Percentiles rank a stretch among this genome's conserved stretches.
Evolutionary conservation across 2,888 invertebrate genomes (phyloP).

Genomic region (Ferrisia virgata): DNA sequence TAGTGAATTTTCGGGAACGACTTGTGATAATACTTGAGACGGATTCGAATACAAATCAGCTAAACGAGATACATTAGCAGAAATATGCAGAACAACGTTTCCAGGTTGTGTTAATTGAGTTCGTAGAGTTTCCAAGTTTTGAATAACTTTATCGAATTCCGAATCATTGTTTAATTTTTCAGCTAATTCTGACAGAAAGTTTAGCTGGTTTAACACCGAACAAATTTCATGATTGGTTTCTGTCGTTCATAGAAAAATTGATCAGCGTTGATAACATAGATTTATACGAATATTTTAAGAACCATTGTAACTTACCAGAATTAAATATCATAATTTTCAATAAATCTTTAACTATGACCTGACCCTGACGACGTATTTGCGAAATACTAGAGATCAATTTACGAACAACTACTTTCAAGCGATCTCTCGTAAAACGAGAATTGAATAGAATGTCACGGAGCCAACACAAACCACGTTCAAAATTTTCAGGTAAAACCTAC

Average conservation of each 20-base stretch:
- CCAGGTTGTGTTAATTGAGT: constrained; percentile 60
- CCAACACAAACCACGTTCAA: constrained; percentile 71
- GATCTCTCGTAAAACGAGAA: constrained; percentile 68
- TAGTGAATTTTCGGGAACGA: constrained; percentile 52
- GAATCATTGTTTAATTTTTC: constrained; percentile 59
- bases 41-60: constrained; percentile 55
- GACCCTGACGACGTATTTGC: constrained; percentile 70
- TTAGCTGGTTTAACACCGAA: constrained; percentile 72
- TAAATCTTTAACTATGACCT: constrained; percentile 64
- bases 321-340: constrained; percentile 62
- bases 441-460: constrained; percentile 71
- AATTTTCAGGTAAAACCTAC: constrained; percentile 73
- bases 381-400: constrained; percentile 79
- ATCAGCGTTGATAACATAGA: neutral
- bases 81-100: constrained; percentile 69
- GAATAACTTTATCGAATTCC: constrained; percentile 56
- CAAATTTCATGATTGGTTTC: constrained; percentile 70
- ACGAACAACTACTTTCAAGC: constrained; percentile 72
- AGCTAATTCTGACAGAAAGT: constrained; percentile 69
- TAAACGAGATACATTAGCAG: constrained; percentile 67
- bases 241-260: constrained; percentile 50
- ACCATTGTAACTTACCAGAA: constrained; percentile 58
- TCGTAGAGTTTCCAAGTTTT: constrained; percentile 59
- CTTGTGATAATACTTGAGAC: constrained; percentile 59
- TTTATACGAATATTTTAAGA: neutral